phyloP scores from a whole-genome alignment of 1,140 invertebrate species.

The Cydia pomonella region DNA sequence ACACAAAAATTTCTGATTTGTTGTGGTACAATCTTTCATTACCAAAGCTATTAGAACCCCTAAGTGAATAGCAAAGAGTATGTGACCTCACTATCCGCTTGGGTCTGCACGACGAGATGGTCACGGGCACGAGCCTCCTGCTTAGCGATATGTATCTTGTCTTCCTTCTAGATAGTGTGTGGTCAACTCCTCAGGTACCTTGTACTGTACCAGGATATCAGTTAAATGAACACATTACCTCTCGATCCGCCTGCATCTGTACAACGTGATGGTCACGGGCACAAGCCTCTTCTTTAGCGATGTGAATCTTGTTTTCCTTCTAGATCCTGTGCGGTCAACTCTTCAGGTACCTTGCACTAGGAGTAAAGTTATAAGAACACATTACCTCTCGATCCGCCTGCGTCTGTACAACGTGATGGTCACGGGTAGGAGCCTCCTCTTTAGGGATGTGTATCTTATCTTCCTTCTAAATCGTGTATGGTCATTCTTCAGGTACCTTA shows the following conservation, averaged over 20 bases:
- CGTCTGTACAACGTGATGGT: slow-evolving; percentile 52
- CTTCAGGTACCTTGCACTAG: neutral
- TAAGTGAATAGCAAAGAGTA: no score
- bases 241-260: slow-evolving; percentile 57
- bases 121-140: no score
- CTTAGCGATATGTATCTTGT: slow-evolving; percentile 70
- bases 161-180: slow-evolving; percentile 82
- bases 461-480: slow-evolving; percentile 82
- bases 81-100: no score
- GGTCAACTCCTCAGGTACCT: no score
- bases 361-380: neutral
- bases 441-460: slow-evolving; percentile 70
- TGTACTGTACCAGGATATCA: slow-evolving; percentile 9
- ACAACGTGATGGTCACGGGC: slow-evolving; percentile 59
- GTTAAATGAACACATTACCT: slow-evolving; percentile 44
- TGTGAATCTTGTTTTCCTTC: slow-evolving; percentile 69
- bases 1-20: no score
- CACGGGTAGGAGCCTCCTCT: no score
- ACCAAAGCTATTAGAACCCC: no score
- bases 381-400: slow-evolving; percentile 59
- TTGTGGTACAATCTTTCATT: no score
- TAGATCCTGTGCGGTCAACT: slow-evolving; percentile 84
- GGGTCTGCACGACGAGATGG: slow-evolving; percentile 51
- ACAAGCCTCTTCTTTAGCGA: slow-evolving; percentile 68
- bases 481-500: no score